Conservation (phyloP, 2,888 invertebrate species). For the Microctonus brassicae region DNA sequence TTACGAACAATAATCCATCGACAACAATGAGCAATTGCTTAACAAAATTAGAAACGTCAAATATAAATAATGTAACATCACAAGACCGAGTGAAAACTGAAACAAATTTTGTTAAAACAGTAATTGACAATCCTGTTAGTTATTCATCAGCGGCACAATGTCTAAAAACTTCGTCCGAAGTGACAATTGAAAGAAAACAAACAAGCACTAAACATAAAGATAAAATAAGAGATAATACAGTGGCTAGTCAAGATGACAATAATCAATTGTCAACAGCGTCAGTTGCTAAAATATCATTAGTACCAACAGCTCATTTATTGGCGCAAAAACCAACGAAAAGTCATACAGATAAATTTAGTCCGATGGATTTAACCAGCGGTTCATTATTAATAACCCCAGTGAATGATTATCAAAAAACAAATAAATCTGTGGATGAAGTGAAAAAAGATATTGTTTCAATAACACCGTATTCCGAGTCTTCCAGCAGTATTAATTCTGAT, state of each 20-base stretch:
- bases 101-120: constrained; percentile 44
- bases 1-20: constrained; percentile 39
- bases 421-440: constrained; percentile 51
- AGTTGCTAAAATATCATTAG: constrained; percentile 58
- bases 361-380: constrained; percentile 61
- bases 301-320: constrained; percentile 61
- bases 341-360: constrained; percentile 59
- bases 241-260: constrained; percentile 46
- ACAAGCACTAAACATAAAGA: constrained; percentile 53
- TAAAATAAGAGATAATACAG: constrained; percentile 47
- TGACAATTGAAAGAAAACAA: constrained; percentile 42
- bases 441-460: constrained; percentile 65
- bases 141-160: constrained; percentile 35
- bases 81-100: constrained; percentile 41
- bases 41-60: constrained; percentile 44
- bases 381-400: constrained; percentile 66
- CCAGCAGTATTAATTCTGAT: constrained; percentile 9
- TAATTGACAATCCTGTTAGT: constrained; percentile 48
- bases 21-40: constrained; percentile 38
- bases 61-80: constrained; percentile 33
- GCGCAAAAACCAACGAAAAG: constrained; percentile 56
- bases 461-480: constrained; percentile 58
- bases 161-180: constrained; percentile 39
- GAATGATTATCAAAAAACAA: constrained; percentile 59
- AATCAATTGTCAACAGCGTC: constrained; percentile 16